Conservation (phyloP, 2,113 vertebrate species). For the Opisthocomus hoazin region DNA sequence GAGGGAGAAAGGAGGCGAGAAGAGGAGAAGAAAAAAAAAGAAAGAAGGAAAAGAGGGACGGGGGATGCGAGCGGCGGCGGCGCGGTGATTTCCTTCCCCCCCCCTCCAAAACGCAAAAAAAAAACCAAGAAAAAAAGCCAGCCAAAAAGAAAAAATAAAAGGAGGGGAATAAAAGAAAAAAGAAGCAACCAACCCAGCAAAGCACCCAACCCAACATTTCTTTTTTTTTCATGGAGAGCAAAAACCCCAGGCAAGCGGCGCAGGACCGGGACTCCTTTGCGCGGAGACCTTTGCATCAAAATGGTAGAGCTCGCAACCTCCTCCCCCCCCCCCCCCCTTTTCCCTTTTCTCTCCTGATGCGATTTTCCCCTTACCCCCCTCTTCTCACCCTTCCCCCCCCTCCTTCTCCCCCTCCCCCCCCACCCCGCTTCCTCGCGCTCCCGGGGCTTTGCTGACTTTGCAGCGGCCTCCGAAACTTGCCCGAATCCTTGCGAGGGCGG, state of each 20-base stretch:
- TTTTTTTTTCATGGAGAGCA: conserved; percentile 77
- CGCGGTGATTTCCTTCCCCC: neutral
- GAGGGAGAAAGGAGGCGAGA: too few species aligned
- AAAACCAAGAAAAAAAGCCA: neutral
- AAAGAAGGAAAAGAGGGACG: neutral
- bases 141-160: neutral
- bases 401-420: neutral
- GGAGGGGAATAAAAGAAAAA: too few species aligned
- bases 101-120: neutral
- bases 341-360: conserved; percentile 30
- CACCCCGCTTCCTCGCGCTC: neutral
- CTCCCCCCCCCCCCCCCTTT: too few species aligned
- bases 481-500: neutral
- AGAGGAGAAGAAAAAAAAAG: too few species aligned
- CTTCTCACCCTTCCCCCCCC: too few species aligned
- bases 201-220: neutral
- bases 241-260: conserved; percentile 71
- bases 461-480: neutral
- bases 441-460: neutral
- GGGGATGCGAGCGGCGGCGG: neutral
- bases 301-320: conserved; percentile 76
- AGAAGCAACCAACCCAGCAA: neutral
- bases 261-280: conserved; percentile 76
- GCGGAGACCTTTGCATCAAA: conserved; percentile 79
- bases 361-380: neutral